phyloP scores from a whole-genome alignment of 2,797 vertebrate species.

The Gobio occitaniae region DNA sequence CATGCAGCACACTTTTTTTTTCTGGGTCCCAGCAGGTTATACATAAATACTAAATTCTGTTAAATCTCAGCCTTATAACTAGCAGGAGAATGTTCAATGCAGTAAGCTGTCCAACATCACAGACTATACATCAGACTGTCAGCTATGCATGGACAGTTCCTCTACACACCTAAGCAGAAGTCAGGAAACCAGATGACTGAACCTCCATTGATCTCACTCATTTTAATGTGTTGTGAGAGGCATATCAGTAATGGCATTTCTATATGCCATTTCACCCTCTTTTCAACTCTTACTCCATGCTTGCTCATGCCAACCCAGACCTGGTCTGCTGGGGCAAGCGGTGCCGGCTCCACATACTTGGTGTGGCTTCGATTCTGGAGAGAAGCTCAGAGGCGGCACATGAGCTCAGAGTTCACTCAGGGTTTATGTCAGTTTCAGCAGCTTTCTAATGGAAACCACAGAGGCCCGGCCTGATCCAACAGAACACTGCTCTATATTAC shows the following conservation, averaged over 20 bases:
- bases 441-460: constrained; percentile 77
- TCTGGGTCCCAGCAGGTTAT: not conserved
- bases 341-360: constrained; percentile 20
- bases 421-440: constrained; percentile 68
- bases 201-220: constrained; percentile 38
- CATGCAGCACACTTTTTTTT: no score
- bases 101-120: constrained; percentile 33
- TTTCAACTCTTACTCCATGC: constrained; percentile 35
- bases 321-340: constrained; percentile 38
- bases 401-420: constrained; percentile 73
- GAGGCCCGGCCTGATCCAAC: constrained; percentile 68
- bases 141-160: constrained; percentile 30
- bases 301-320: constrained; percentile 17
- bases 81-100: constrained; percentile 14
- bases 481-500: constrained; percentile 72
- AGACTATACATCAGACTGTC: constrained; percentile 34
- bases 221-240: constrained; percentile 40
- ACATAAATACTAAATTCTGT: constrained; percentile 4
- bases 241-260: constrained; percentile 49
- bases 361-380: constrained; percentile 43
- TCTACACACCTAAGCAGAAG: constrained; percentile 18
- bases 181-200: constrained; percentile 41
- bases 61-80: constrained; percentile 22
- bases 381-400: constrained; percentile 57
- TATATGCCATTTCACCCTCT: constrained; percentile 37